Conservation (phyloP, 2,888 invertebrate species). For the Ormyrus labotus region DNA sequence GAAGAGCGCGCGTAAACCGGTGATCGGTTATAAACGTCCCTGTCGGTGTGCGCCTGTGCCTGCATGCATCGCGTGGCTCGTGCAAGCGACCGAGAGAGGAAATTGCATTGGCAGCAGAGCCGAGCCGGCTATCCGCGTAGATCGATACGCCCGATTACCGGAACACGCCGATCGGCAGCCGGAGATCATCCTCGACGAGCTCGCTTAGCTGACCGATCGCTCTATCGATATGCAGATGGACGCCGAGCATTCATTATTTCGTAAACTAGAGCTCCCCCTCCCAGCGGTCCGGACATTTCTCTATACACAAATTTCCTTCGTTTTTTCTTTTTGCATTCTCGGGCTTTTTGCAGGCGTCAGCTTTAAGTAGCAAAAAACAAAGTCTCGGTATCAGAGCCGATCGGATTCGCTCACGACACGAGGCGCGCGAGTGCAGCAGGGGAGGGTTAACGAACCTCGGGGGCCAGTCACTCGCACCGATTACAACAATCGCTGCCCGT, state of each 20-base stretch:
- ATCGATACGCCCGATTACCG: constrained; percentile 17
- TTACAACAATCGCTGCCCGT: constrained; percentile 43
- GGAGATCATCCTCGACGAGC: constrained; percentile 16
- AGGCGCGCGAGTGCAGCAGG: neutral
- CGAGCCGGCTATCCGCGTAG: neutral
- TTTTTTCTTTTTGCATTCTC: too few species aligned
- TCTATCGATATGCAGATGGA: too few species aligned
- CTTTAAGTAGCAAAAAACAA: too few species aligned
- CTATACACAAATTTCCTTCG: too few species aligned
- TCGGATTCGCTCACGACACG: neutral
- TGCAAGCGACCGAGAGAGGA: neutral
- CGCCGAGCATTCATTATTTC: too few species aligned
- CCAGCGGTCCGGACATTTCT: too few species aligned
- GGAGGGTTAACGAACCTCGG: constrained; percentile 49
- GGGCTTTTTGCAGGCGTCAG: too few species aligned
- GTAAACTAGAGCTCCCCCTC: too few species aligned
- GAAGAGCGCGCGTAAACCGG: too few species aligned
- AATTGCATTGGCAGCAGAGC: constrained; percentile 12
- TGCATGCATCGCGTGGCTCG: too few species aligned
- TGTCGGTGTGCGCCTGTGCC: too few species aligned
- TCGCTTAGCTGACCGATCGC: neutral
- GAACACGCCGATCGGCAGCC: constrained; percentile 13
- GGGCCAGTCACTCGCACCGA: neutral
- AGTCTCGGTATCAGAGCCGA: neutral
- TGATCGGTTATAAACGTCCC: too few species aligned